Conservation (phyloP, 2,113 vertebrate species). For the Equus quagga region DNA sequence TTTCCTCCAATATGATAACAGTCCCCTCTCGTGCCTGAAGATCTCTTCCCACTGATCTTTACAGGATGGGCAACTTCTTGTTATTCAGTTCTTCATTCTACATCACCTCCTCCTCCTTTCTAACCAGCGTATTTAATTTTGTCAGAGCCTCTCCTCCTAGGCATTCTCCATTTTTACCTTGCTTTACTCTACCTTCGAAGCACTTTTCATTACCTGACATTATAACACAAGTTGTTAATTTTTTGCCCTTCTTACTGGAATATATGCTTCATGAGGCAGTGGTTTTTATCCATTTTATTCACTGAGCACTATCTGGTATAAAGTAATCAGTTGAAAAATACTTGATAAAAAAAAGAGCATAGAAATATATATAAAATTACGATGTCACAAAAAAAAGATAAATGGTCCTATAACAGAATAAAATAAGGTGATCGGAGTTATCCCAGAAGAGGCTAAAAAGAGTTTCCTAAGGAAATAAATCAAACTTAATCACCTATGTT, state of each 20-base stretch:
- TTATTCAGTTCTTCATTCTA: too few species aligned
- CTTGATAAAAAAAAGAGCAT: neutral
- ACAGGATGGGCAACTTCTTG: neutral
- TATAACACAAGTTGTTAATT: neutral
- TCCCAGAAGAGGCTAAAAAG: neutral
- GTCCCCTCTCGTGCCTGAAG: neutral
- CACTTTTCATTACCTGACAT: neutral
- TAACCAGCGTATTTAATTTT: rapidly evolving
- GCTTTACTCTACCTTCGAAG: neutral
- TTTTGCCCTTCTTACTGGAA: neutral
- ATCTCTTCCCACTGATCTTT: neutral
- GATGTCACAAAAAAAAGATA: neutral
- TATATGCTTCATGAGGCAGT: too few species aligned
- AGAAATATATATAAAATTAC: neutral
- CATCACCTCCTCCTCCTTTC: neutral
- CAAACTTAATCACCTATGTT: neutral
- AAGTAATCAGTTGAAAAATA: neutral
- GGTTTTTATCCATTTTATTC: neutral
- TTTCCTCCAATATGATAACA: neutral
- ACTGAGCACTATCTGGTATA: neutral
- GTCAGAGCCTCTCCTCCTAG: too few species aligned
- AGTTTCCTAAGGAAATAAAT: neutral
- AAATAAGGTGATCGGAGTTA: neutral
- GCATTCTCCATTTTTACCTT: too few species aligned
- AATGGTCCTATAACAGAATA: neutral